Conservation (phyloP, 2,888 invertebrate species). For the Heliconius cydno region DNA sequence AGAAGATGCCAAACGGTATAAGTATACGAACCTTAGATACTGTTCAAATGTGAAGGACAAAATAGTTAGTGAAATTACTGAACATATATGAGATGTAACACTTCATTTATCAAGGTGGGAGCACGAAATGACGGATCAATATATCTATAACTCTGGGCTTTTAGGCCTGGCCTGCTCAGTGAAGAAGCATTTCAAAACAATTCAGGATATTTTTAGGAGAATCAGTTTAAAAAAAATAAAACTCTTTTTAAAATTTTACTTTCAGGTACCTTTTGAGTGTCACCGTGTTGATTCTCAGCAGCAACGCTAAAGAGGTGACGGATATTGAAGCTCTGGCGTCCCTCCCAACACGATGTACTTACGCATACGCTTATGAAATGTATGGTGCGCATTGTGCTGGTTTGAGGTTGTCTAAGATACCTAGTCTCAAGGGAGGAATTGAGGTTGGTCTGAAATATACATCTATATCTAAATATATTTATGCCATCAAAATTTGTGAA, state of each 20-base stretch:
- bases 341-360: constrained; percentile 74
- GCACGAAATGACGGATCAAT: background rate
- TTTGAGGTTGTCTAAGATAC: constrained; percentile 75
- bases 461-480: no score
- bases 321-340: constrained; percentile 69
- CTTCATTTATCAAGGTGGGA: background rate
- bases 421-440: constrained; percentile 77
- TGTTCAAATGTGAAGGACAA: constrained; percentile 1
- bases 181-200: background rate
- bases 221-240: no score
- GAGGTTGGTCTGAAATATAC: constrained; percentile 68
- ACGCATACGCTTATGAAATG: constrained; percentile 79
- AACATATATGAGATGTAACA: constrained; percentile 10
- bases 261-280: constrained; percentile 27
- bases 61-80: constrained; percentile 1
- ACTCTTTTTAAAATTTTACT: background rate
- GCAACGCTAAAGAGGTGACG: constrained; percentile 60
- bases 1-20: background rate
- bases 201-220: background rate
- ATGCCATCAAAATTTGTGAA: no score
- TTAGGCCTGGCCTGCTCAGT: background rate
- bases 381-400: constrained; percentile 82
- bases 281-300: constrained; percentile 26
- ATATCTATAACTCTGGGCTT: background rate
- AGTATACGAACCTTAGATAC: background rate